Evolutionary conservation across 2,797 vertebrate genomes (phyloP), one percentile per base, ranked within the genome.

Genomic region (Gymnothorax reevesii): DNA sequence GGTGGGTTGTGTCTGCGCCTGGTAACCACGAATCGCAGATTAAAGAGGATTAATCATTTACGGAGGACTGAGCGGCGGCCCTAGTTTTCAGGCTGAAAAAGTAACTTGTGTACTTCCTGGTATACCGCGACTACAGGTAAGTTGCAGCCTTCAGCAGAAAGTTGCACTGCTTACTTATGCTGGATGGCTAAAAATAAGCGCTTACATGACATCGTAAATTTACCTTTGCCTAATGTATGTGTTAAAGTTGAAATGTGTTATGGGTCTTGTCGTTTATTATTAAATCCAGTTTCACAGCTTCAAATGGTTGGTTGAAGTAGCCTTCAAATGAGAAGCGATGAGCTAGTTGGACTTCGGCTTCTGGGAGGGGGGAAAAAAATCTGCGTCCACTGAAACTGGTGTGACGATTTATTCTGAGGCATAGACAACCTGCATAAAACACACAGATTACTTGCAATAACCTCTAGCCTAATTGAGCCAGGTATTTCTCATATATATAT

Each of bases 121-220:
- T 88, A 71, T 57, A 55, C 57, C 52, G 84, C 54, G 49, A 64
- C 64, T 83, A 60, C 89, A 88, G 89, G 89, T 89, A 88, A 85
- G 80, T 85, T 85, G 10, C 59, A 64, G 33, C 33, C 33, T 2
- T 42, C 42, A 22, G 25, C 75, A 20, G 75, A 1, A 79, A 54
- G 75, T 88, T 73, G 85, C 12, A 8, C 17, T 62, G 82, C 57
- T 33, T 1, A 15, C 10, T 55, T n/a, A n/a, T n/a, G 7, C 52
- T 54, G 33, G 13, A 22, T 82, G 13, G n/a, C n/a, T 20, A 20
- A 82, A 62, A 83, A 59, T 27, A 33, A 83, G 54, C 22, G 55
- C 49, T 79, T 22, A 54, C 4, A n/a, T 5, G 4, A 54, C 49
- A 13, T n/a, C 42, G 82, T 42, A 42, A 83, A 4, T 1, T 59